Evolutionary conservation across 1,140 invertebrate genomes (phyloP).

Genomic region (Diachasma alloeum): DNA sequence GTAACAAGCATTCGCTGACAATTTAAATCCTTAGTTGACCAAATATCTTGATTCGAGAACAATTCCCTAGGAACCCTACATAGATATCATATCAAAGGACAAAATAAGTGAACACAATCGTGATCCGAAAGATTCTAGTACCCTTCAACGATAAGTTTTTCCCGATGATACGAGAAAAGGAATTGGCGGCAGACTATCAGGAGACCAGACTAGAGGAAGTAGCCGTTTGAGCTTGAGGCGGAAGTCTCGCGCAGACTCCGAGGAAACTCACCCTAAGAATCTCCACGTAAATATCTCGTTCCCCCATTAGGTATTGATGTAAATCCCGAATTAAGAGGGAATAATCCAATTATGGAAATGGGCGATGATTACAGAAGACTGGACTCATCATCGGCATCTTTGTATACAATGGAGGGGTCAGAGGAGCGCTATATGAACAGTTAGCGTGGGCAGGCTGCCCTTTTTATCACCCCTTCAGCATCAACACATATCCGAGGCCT

Average conservation of each 20-base stretch:
- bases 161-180: slow-evolving; percentile 44
- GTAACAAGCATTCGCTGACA: background rate
- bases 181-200: slow-evolving; percentile 55
- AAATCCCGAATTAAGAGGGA: background rate
- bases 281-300: background rate
- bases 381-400: too few relatives aligned
- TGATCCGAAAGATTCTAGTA: background rate
- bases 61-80: background rate
- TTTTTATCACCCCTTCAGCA: background rate
- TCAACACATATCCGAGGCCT: background rate
- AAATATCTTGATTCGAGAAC: background rate
- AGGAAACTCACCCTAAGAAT: background rate
- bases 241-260: slow-evolving; percentile 41
- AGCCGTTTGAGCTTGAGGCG: slow-evolving; percentile 16
- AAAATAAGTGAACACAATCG: background rate
- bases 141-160: background rate
- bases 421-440: too few relatives aligned
- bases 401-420: too few relatives aligned
- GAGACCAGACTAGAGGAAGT: slow-evolving; percentile 46
- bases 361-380: too few relatives aligned
- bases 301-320: background rate
- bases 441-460: too few relatives aligned
- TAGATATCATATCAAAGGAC: background rate
- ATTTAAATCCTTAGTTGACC: background rate
- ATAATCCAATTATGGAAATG: background rate